Conservation (phyloP, 2,797 vertebrate species). For the Dendrocincla tyrannina region DNA sequence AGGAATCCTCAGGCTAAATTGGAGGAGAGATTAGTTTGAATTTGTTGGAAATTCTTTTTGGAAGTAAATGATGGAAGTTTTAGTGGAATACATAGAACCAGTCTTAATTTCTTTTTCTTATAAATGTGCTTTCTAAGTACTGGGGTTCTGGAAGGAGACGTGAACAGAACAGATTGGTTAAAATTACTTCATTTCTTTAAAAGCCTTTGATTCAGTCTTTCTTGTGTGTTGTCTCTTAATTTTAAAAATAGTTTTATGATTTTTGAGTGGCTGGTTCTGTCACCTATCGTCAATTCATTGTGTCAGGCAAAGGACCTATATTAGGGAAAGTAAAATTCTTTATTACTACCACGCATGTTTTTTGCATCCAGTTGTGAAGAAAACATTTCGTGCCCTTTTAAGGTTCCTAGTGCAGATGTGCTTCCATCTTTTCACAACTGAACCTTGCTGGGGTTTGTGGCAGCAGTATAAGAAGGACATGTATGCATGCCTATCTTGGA, state of each 20-base stretch:
- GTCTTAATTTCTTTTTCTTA: background rate
- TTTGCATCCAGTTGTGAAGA: background rate
- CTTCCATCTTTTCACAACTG: background rate
- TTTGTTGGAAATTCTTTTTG: background rate
- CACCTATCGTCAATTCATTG: background rate
- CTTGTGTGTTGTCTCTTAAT: background rate
- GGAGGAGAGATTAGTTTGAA: background rate
- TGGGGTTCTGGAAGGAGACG: background rate
- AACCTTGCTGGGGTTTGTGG: background rate
- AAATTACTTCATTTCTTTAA: background rate
- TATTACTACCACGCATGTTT: background rate
- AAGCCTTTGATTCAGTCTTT: background rate
- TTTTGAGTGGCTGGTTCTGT: background rate
- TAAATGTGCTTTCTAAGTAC: background rate
- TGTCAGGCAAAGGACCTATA: fast-evolving
- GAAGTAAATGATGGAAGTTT: background rate
- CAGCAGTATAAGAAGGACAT: background rate
- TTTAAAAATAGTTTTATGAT: background rate
- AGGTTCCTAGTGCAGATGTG: background rate
- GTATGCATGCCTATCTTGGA: fast-evolving
- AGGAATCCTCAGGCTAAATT: background rate
- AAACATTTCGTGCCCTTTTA: background rate
- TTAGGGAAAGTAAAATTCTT: background rate
- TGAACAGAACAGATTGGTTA: background rate
- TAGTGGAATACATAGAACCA: background rate